Evolutionary conservation across 2,888 invertebrate genomes (phyloP), one percentile per base, ranked within the genome.

Genomic region (Phyllotreta cruciferae): DNA sequence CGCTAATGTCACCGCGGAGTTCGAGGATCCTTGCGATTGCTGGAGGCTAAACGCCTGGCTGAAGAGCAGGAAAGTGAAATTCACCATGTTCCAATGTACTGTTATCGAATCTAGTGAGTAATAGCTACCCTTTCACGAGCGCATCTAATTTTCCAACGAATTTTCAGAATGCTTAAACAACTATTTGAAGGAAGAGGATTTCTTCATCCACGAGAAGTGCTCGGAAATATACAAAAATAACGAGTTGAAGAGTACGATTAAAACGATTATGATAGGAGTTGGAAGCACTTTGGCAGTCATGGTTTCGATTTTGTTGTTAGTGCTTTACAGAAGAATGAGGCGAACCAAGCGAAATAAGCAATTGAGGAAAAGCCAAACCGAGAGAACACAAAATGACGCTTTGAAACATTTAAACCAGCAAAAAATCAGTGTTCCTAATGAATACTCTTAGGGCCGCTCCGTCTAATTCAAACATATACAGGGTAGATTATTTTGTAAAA

Each of bases 11-110:
- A 75, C 76, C 1, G 68, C 71, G 2, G 65, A 63, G 45, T 79
- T 75, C 64, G 69, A 74, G 3, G 67, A 77, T 24, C 67, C 68
- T 0, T 81, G 81, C 62, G 78, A 80, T 37, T 81, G 81, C 62
- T 78, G 76, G 77, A 74, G 67, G 37, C 69, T 79, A 2, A 77
- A 79, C 60, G 50, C 67, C 9, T 80, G 80, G 81, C 68, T 81
- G 24, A 65, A 60, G 10, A 63, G 71, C 38, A 71, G 76, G 49
- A 68, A 73, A 3, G 75, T 80, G 0, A 63, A 70, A 13, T 79
- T 78, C 64, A 70, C 64, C 4, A 68, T 68, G 8, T 75, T 81
- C 36, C 41, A 64, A 4, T 80, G 80, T 63, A 57, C 67, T 8
- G 61, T 65, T 2, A 45, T 44, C 4, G 69, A 71, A 67, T 58